Percentiles rank a stretch among this genome's conserved stretches.
Evolutionary conservation across 1,140 invertebrate genomes (phyloP).

Genomic region (Apis cerana): DNA sequence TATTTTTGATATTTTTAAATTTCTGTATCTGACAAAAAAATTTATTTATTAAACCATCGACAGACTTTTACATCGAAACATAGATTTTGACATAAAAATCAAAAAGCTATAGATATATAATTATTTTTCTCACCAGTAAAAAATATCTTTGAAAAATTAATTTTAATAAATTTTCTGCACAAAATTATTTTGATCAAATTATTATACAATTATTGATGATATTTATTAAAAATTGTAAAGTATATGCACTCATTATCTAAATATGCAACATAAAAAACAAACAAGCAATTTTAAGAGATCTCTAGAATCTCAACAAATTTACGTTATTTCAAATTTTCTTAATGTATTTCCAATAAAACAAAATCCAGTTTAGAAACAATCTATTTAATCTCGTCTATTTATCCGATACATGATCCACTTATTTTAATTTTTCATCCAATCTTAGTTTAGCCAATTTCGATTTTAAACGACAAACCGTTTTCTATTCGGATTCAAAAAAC

Average conservation of each 20-base stretch:
- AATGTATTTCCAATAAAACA: not conserved
- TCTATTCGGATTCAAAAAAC: not conserved
- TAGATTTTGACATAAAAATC: too few relatives aligned
- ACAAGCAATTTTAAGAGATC: not conserved
- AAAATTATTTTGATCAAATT: too few relatives aligned
- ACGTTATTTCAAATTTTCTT: not conserved
- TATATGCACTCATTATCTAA: not conserved
- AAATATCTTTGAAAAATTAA: too few relatives aligned
- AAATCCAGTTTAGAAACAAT: not conserved
- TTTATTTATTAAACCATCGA: too few relatives aligned
- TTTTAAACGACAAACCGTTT: not conserved
- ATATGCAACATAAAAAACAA: slow-evolving; percentile 56
- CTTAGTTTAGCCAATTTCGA: not conserved
- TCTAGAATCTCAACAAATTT: not conserved
- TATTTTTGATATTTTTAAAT: too few relatives aligned
- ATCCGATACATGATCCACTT: not conserved
- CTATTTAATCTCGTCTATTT: not conserved
- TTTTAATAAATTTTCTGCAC: too few relatives aligned
- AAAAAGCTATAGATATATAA: too few relatives aligned
- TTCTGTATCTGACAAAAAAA: too few relatives aligned
- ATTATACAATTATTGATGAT: too few relatives aligned
- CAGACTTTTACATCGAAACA: too few relatives aligned
- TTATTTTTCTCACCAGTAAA: too few relatives aligned
- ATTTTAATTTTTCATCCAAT: not conserved
- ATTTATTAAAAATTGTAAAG: too few relatives aligned